phyloP scores from a whole-genome alignment of 2,113 vertebrate genomes.

The Macroglossus sobrinus region DNA sequence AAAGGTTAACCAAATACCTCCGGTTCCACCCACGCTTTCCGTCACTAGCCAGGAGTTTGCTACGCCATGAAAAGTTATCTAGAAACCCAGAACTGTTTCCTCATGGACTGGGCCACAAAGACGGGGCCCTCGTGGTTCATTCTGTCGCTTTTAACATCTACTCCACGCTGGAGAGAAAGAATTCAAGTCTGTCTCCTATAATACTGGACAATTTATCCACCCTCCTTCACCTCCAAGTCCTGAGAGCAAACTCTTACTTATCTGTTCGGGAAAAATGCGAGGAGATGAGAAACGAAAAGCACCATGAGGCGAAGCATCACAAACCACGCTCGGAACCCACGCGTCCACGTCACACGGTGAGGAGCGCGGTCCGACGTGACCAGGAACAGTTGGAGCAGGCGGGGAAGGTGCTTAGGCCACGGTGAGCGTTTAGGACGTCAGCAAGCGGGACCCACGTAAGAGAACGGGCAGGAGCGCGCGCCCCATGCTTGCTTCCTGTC shows the following conservation, averaged over 20 bases:
- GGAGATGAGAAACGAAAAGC: not conserved
- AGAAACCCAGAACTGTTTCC: not conserved
- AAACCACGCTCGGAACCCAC: accelerated
- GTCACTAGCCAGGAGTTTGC: accelerated
- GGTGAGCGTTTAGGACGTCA: accelerated
- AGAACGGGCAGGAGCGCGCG: no score
- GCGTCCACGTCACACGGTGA: not conserved
- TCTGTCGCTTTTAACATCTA: not conserved
- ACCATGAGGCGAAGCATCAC: not conserved
- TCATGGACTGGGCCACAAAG: no score
- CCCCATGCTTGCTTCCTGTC: no score
- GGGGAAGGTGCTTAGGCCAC: accelerated
- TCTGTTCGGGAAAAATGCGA: not conserved
- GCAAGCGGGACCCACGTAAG: not conserved
- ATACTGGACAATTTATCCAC: accelerated
- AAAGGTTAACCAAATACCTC: not conserved
- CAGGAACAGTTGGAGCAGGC: accelerated
- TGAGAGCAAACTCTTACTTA: not conserved
- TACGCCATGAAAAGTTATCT: not conserved
- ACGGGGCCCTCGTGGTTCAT: accelerated
- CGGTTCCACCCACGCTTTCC: accelerated
- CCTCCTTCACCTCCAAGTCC: no score
- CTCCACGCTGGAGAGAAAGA: not conserved
- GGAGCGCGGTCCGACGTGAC: accelerated
- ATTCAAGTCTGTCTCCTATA: accelerated